Evolutionary conservation across 2,888 invertebrate genomes (phyloP).

Genomic region (Yponomeuta evonymella): DNA sequence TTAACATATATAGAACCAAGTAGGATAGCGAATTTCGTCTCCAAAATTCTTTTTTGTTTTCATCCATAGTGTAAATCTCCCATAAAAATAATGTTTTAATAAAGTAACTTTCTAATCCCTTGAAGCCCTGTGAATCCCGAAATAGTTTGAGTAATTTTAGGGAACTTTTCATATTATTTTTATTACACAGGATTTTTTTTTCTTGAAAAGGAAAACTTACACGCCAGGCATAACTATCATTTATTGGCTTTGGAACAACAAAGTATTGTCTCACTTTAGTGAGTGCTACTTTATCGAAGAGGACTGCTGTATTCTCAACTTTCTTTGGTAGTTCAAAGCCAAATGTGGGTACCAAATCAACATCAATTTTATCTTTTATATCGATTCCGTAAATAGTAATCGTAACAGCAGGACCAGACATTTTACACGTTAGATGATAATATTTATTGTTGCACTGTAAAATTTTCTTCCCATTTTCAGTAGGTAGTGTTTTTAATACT

Average conservation of each 20-base stretch:
- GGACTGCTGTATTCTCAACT: constrained; percentile 35
- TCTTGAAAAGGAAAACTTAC: constrained; percentile 53
- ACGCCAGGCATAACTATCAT: constrained; percentile 47
- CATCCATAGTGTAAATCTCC: constrained; percentile 30
- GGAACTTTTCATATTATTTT: constrained; percentile 45
- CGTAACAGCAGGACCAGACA: constrained; percentile 50
- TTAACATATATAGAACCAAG: constrained; percentile 46
- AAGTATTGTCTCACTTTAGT: constrained; percentile 38
- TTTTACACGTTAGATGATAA: constrained; percentile 38
- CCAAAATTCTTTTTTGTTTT: constrained; percentile 37
- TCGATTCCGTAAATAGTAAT: constrained; percentile 37
- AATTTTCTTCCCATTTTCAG: constrained; percentile 34
- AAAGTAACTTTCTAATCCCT: constrained; percentile 49
- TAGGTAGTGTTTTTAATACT: constrained; percentile 37
- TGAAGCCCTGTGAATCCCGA: constrained; percentile 47
- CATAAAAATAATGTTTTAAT: constrained; percentile 54
- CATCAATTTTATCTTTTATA: constrained; percentile 38
- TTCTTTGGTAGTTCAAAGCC: constrained; percentile 38
- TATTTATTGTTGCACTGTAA: constrained; percentile 32
- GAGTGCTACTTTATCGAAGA: constrained; percentile 33
- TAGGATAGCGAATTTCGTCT: constrained; percentile 37
- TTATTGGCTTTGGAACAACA: constrained; percentile 50
- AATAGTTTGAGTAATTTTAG: constrained; percentile 46
- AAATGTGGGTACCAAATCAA: constrained; percentile 53
- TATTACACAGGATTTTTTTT: constrained; percentile 37